Evolutionary conservation across 2,797 vertebrate species (phyloP), one percentile per base, ranked within the genome.

Genomic region (Emys orbicularis): DNA sequence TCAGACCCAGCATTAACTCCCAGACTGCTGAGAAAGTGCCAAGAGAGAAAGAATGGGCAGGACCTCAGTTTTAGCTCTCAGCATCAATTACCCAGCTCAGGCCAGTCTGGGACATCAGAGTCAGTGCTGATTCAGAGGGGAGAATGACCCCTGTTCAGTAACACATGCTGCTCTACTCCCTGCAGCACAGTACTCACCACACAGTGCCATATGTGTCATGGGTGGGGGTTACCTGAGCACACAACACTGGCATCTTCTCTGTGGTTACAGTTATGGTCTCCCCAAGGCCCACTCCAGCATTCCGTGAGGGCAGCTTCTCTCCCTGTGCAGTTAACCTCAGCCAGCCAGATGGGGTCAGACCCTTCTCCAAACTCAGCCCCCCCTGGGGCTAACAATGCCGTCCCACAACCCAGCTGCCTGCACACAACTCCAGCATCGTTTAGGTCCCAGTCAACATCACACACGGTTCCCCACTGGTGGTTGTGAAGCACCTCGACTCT

Each of bases 321-420:
- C 41, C 97, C 97, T 0, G 72, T 86, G 80, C 97, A 97, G 56
- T 85, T 95, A 57, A 97, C 87, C 1, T 94, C 84, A 16, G 96
- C 89, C 4, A 97, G 92, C 83, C 94, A 54, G 53, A 54, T 54
- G 4, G 21, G 53, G 21, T 54, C 53, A 54, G 53, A 54, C 5
- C 93, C 84, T 0, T 82, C 82, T 72, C 96, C 84, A 81, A 95
- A 97, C 11, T 21, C 65, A 72, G 92, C 91, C 9, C 83, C 88
- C 0, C 37, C 77, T 31, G 94, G 83, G 34, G 94, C 85, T 25
- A 84, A 89, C 37, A 97, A 5, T 1, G 94, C 53, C 12, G 21
- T 84, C 7, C 97, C 97, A 79, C 96, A 97, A 52, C 92, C 91
- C 3, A 97, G 79, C 37, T 97, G 92, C 29, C 92, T 92, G 93